Conservation (phyloP, 2,113 vertebrate genomes). For the Lynx canadensis region DNA sequence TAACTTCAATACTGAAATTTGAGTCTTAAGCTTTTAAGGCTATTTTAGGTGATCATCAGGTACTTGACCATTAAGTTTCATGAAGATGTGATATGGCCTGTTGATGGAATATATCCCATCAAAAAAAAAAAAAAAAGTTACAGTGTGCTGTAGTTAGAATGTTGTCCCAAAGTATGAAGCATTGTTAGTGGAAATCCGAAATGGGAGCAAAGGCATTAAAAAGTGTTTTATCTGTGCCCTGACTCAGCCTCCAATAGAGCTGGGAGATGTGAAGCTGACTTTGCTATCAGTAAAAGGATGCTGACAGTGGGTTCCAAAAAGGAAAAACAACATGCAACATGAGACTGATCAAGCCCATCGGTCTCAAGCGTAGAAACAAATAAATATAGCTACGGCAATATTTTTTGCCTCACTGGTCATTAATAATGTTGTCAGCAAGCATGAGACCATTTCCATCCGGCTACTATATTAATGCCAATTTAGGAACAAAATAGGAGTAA, state of each 20-base stretch:
- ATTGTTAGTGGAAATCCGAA: neutral
- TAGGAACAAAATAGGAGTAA: constrained; percentile 34
- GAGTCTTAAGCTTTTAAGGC: neutral
- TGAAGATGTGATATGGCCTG: neutral
- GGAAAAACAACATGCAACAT: neutral
- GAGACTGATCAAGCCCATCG: neutral
- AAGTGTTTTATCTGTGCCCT: too few species aligned
- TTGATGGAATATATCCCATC: neutral
- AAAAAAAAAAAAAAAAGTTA: neutral
- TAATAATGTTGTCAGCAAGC: constrained; percentile 25
- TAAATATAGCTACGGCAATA: neutral
- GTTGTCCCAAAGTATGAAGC: fast-evolving
- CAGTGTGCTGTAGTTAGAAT: neutral
- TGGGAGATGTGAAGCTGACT: neutral
- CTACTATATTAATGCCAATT: constrained; percentile 31
- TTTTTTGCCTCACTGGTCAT: neutral
- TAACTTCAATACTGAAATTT: neutral
- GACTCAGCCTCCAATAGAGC: neutral
- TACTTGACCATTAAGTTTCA: neutral
- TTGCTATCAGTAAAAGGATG: neutral
- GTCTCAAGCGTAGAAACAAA: neutral
- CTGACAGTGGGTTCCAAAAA: neutral
- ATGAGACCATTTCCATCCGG: neutral
- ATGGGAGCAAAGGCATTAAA: neutral
- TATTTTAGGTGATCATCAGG: neutral